phyloP scores from a whole-genome alignment of 2,888 invertebrate genomes.

The Hydrotaea cyrtoneurina region DNA sequence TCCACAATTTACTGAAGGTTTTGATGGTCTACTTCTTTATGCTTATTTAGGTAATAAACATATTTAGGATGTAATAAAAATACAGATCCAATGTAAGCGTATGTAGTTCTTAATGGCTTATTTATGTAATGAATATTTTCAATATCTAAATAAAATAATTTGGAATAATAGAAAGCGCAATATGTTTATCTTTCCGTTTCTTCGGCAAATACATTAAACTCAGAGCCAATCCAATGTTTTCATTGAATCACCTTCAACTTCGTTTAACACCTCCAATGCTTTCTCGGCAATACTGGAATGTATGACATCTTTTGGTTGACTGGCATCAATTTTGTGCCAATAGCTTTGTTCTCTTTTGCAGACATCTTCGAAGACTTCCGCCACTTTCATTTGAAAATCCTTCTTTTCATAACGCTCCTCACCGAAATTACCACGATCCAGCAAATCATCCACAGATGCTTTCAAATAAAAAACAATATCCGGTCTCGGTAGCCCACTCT shows the following conservation, averaged over 20 bases:
- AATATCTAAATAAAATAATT: too few species aligned
- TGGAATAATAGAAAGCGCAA: neutral
- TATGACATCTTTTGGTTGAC: conserved; percentile 80
- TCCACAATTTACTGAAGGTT: too few species aligned
- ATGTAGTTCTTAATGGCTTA: too few species aligned
- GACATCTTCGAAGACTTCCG: conserved; percentile 84
- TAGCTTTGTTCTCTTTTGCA: conserved; percentile 83
- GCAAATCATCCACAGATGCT: conserved; percentile 84
- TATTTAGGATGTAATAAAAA: too few species aligned
- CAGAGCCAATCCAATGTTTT: conserved; percentile 63
- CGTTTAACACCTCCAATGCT: conserved; percentile 64
- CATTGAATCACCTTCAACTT: conserved; percentile 65
- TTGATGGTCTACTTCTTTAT: too few species aligned
- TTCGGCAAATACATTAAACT: neutral
- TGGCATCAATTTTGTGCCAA: conserved; percentile 88
- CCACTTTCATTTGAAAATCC: conserved; percentile 89
- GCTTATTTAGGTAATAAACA: too few species aligned
- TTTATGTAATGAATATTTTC: too few species aligned
- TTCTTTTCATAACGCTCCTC: conserved; percentile 89
- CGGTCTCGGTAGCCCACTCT: conserved; percentile 92
- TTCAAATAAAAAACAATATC: conserved; percentile 92
- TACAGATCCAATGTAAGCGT: too few species aligned
- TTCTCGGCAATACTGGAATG: conserved; percentile 77
- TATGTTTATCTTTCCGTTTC: neutral
- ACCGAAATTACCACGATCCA: conserved; percentile 88